These are phyloP conservation scores for Notodonta ziczac DNA, from an alignment of 2,888 invertebrate species.

Conservation along the genomic window DNA sequence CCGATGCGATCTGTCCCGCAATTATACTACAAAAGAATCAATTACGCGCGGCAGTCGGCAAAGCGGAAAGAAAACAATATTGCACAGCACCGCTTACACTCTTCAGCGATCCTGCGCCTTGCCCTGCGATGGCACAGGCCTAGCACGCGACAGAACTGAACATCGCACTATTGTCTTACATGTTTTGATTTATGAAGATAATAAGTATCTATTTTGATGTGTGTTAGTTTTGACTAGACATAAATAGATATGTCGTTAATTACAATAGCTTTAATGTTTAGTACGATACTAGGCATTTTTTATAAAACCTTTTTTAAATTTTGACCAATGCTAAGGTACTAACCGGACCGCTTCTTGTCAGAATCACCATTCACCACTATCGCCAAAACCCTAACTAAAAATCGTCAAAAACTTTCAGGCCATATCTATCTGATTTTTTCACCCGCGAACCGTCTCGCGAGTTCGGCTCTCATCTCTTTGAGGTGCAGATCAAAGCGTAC, in stretches of 20 bases:
- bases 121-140: slow-evolving; percentile 48
- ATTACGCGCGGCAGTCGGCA: slow-evolving; percentile 61
- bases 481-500: slow-evolving; percentile 81
- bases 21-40: slow-evolving; percentile 79
- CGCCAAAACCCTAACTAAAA: neutral
- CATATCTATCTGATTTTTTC: slow-evolving; percentile 46
- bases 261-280: too few relatives aligned
- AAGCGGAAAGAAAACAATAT: slow-evolving; percentile 72
- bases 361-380: too few relatives aligned
- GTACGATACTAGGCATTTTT: too few relatives aligned
- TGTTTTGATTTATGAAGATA: too few relatives aligned
- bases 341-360: too few relatives aligned
- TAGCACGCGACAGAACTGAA: slow-evolving; percentile 39
- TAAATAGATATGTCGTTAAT: too few relatives aligned
- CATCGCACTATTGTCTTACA: neutral
- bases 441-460: slow-evolving; percentile 50
- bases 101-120: slow-evolving; percentile 66
- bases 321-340: neutral
- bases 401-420: slow-evolving; percentile 24
- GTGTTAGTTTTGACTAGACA: neutral
- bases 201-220: neutral
- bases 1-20: slow-evolving; percentile 69
- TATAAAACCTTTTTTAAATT: neutral
- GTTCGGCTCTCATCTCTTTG: slow-evolving; percentile 75
- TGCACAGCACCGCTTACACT: slow-evolving; percentile 67